Conservation (phyloP, 2,797 vertebrate species). For the Ispidina picta region DNA sequence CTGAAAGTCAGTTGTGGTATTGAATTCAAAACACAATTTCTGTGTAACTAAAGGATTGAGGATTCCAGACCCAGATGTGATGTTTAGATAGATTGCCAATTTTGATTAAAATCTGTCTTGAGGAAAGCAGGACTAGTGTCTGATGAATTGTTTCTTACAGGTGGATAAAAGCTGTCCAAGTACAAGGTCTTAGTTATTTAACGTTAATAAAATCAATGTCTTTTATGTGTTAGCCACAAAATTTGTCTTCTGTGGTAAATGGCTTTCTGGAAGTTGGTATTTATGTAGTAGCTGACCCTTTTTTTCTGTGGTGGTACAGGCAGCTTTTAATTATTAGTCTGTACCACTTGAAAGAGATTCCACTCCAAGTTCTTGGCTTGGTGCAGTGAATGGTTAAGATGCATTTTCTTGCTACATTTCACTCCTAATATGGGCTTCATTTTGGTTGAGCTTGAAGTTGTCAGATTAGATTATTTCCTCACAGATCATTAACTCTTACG, state of each 20-base stretch:
- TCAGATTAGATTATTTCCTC: neutral
- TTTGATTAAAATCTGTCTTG: neutral
- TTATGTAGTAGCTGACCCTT: neutral
- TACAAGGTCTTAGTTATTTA: neutral
- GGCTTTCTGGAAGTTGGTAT: neutral
- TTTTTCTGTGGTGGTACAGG: neutral
- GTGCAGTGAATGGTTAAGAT: neutral
- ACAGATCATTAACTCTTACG: neutral
- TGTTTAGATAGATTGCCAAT: neutral
- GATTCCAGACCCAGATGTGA: neutral
- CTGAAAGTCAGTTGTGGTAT: neutral
- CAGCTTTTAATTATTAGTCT: neutral
- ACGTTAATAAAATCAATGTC: neutral
- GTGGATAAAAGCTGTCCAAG: neutral
- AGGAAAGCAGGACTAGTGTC: neutral
- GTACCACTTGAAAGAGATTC: neutral
- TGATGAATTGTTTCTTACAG: neutral
- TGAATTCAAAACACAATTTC: neutral
- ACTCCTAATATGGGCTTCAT: neutral
- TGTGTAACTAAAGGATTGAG: neutral
- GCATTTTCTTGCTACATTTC: neutral
- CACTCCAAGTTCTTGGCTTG: neutral
- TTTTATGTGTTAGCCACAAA: neutral
- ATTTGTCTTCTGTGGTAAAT: neutral
- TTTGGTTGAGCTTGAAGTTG: neutral